Evolutionary conservation across 2,888 invertebrate genomes (phyloP).

Genomic region (Drosophila neotestacea): DNA sequence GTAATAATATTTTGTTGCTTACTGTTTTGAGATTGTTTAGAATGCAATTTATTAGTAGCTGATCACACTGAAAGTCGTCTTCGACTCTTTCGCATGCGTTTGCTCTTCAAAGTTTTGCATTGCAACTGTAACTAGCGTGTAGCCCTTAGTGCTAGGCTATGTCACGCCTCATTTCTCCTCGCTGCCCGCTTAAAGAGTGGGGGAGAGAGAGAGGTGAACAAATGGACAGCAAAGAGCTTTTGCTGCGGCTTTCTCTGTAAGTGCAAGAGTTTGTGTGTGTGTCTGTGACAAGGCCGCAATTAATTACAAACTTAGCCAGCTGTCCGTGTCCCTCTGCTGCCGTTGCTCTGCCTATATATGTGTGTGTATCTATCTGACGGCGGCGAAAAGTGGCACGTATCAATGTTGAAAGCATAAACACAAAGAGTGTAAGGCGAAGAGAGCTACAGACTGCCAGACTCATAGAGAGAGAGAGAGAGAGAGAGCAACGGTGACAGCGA

Average conservation of each 20-base stretch:
- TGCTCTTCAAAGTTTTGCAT: slow-evolving; percentile 35
- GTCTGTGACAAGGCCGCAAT: slow-evolving; percentile 75
- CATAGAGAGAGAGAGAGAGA: slow-evolving; percentile 7
- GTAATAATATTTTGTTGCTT: slow-evolving; percentile 32
- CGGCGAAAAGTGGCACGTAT: slow-evolving; percentile 73
- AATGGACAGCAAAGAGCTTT: slow-evolving; percentile 36
- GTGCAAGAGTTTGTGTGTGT: background rate
- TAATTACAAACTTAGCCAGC: slow-evolving; percentile 78
- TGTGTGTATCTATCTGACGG: slow-evolving; percentile 35
- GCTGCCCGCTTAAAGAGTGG: slow-evolving; percentile 14
- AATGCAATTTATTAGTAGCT: slow-evolving; percentile 34
- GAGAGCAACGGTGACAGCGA: slow-evolving; percentile 22
- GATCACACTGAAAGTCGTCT: slow-evolving; percentile 26
- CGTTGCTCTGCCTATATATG: slow-evolving; percentile 2
- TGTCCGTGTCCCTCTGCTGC: slow-evolving; percentile 58
- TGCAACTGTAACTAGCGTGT: slow-evolving; percentile 69
- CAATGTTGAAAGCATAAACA: slow-evolving; percentile 76
- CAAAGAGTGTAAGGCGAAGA: slow-evolving; percentile 53
- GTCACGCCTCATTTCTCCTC: too few relatives aligned
- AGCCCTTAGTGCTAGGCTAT: slow-evolving; percentile 28
- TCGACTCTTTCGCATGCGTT: slow-evolving; percentile 14
- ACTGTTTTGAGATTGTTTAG: slow-evolving; percentile 4
- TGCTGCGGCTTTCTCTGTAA: slow-evolving; percentile 54
- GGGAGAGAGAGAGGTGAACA: slow-evolving; percentile 25
- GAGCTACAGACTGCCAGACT: slow-evolving; percentile 20